phyloP scores from a whole-genome alignment of 1,140 invertebrate species.

The Zophobas atratus region DNA sequence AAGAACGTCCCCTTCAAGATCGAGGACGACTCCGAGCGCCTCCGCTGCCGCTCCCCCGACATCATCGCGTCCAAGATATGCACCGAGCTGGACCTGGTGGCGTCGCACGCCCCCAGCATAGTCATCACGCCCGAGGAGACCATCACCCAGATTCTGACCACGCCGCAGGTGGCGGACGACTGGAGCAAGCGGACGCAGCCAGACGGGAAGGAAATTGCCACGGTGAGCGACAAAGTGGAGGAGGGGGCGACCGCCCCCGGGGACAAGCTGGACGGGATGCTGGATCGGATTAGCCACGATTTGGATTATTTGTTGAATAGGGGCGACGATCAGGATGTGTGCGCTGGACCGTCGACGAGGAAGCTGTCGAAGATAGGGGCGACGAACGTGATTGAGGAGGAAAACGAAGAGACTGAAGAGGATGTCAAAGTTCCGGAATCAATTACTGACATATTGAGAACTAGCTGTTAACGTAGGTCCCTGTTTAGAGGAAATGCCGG shows the following conservation, averaged over 20 bases:
- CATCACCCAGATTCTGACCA: slow-evolving; percentile 50
- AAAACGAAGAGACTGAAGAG: slow-evolving; percentile 53
- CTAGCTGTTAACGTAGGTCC: slow-evolving; percentile 54
- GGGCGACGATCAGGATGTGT: slow-evolving; percentile 47
- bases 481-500: neutral
- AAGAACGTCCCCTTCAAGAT: slow-evolving; percentile 43
- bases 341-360: slow-evolving; percentile 34
- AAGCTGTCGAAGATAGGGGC: slow-evolving; percentile 58
- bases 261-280: slow-evolving; percentile 63
- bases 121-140: slow-evolving; percentile 55
- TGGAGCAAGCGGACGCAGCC: slow-evolving; percentile 57
- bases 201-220: slow-evolving; percentile 59
- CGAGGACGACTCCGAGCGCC: slow-evolving; percentile 31
- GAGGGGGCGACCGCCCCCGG: neutral
- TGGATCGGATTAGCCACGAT: slow-evolving; percentile 65
- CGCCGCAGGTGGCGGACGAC: neutral
- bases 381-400: slow-evolving; percentile 57
- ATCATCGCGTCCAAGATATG: slow-evolving; percentile 62
- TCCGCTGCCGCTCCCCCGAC: slow-evolving; percentile 59
- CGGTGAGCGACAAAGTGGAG: slow-evolving; percentile 46
- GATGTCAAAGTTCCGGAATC: slow-evolving; percentile 56
- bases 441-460: slow-evolving; percentile 59
- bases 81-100: slow-evolving; percentile 63
- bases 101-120: slow-evolving; percentile 57
- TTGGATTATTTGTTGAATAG: slow-evolving; percentile 64